Evolutionary conservation across 2,888 invertebrate species (phyloP).

Genomic region (Strigamia transsilvanica): DNA sequence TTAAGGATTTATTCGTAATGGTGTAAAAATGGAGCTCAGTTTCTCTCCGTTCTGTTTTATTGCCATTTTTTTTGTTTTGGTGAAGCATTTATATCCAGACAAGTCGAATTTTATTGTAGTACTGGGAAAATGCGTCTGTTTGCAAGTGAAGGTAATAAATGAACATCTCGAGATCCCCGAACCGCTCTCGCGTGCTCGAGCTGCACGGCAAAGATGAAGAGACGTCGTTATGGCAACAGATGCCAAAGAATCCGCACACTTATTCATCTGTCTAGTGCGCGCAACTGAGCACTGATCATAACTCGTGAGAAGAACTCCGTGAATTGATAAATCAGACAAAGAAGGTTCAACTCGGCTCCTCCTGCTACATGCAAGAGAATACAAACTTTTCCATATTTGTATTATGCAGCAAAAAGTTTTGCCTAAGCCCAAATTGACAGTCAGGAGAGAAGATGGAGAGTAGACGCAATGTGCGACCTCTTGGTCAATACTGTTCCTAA

Average conservation of each 20-base stretch:
- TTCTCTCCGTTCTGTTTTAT: neutral
- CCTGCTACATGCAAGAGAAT: neutral
- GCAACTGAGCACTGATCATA: conserved; percentile 42
- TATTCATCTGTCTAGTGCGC: conserved; percentile 39
- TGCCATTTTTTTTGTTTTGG: neutral
- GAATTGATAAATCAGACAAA: conserved; percentile 44
- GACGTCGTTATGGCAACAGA: conserved; percentile 39
- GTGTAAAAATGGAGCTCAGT: neutral
- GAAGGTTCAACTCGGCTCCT: neutral
- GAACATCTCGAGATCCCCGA: conserved; percentile 42
- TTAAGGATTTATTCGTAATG: neutral
- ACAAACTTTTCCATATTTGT: neutral
- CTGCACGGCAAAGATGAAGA: conserved; percentile 44
- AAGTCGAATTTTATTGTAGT: conserved; percentile 44
- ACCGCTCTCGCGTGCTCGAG: conserved; percentile 26
- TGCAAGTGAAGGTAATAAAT: conserved; percentile 39
- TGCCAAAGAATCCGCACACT: conserved; percentile 42
- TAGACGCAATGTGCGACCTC: no score
- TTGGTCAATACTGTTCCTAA: no score
- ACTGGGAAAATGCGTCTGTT: conserved; percentile 37
- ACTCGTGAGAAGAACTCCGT: conserved; percentile 31
- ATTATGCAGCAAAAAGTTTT: neutral
- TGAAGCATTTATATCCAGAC: neutral
- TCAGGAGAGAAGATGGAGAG: no score
- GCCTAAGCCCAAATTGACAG: no score